Base-by-base conservation (phyloP, 2,113 vertebrate species). In the Lamprotornis superbus region DNA sequence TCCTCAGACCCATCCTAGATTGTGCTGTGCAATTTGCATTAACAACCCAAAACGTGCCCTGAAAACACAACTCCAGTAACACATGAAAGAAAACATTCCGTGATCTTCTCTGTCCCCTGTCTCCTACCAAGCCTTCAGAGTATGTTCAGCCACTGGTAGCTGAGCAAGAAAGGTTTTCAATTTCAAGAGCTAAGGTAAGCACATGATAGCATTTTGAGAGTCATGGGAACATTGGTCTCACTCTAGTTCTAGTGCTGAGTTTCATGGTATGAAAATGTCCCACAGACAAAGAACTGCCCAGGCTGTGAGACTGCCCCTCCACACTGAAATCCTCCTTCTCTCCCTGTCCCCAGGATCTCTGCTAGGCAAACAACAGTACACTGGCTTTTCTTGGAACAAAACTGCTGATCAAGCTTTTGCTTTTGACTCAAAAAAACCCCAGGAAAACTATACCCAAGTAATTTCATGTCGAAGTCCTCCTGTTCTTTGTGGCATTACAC, bases 121-220 rank as follows among this genome's bases (percentile, higher is more conserved):
- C 64, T 73, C 78, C 68, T 80, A 68, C 60, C 31, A 30, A 71
- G 30, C 47, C 40, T 85, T n/a, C 60, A 7, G 35, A 68, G 15
- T 1, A 7, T 2, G 7, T 49, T 67, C 2, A 4, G 16, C 53
- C n/a, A n/a, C 42, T 11, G 5, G 71, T 5, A 28, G 57, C 47
- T 64, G 49, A 71, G 53, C 74, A 89, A 52, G 79, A 73, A 59
- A 21, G 21, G 31, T 30, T 76, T 85, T 35, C 74, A 65, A 19
- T 7, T 42, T 61, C 55, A 47, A 69, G 59, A 12, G 21, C 70
- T 56, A 37, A 59, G 79, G 40, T 47, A 31, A 70, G 85, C 37
- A 56, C 4, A 2, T 17, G 35, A n/a, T 0, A 52, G 76, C 59
- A 59, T 40, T 80, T 33, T 6, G n/a, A 49, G 80, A 89, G 23